Base-by-base conservation (phyloP, 2,888 invertebrate species). In the Bellardia bayeri region DNA sequence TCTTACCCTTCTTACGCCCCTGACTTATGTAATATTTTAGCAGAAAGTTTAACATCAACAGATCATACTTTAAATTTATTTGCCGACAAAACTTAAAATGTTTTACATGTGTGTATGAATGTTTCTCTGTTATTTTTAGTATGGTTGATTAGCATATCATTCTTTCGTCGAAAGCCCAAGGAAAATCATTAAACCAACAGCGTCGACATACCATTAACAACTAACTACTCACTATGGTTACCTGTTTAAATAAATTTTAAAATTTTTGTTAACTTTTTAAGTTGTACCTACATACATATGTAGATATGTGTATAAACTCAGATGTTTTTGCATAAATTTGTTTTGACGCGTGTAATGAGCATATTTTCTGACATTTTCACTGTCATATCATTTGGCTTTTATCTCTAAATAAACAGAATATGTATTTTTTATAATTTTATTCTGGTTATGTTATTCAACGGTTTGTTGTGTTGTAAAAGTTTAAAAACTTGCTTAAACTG, bases 291-390 rank as follows among this genome's bases (percentile, higher is more conserved):
- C n/a, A n/a, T n/a, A n/a, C n/a, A n/a, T n/a, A n/a, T n/a, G n/a
- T n/a, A n/a, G n/a, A n/a, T n/a, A n/a, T 75, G 40, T 14, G 7
- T 51, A 66, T 13, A 40, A 33, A 56, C 45, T 42, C 37, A 14
- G 61, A 49, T 56, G 80, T 76, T 82, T 92, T 91, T 91, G 91
- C 92, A 92, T 92, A 92, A 92, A 92, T 92, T 92, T 92, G 91
- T 92, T 92, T 91, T 91, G 92, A 91, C 90, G 91, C 91, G 90
- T 91, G 92, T 92, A 92, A 92, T 92, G 92, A 92, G 92, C 90
- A 87, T 88, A 85, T 85, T 85, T 83, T 85, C 83, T 69, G 85
- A 42, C 56, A 69, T 78, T 72, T 75, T 81, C 71, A 66, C 81
- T 74, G 81, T 85, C 68, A 79, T 87, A 82, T 88, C 88, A 63